Conservation (phyloP, 1,140 invertebrate species). For the Helicoverpa zea region DNA sequence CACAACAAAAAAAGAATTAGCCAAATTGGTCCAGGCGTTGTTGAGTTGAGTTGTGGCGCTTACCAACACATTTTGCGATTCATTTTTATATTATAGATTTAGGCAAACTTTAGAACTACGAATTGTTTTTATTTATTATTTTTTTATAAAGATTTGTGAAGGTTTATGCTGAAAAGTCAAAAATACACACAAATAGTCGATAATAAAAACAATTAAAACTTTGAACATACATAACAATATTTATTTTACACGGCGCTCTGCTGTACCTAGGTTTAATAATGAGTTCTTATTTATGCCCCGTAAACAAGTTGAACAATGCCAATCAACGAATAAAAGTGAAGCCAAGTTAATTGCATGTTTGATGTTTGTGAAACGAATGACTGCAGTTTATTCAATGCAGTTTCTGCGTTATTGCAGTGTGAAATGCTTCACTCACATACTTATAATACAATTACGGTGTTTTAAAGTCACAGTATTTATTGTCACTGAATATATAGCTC, state of each 20-base stretch:
- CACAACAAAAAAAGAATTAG: too few relatives aligned
- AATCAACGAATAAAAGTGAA: slow-evolving; percentile 31
- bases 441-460: not conserved
- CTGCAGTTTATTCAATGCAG: slow-evolving; percentile 27
- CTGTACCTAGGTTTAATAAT: slow-evolving; percentile 3
- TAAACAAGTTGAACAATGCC: slow-evolving; percentile 29
- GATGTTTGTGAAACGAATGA: slow-evolving; percentile 25
- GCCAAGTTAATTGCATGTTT: slow-evolving; percentile 28
- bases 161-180: too few relatives aligned
- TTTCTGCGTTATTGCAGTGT: slow-evolving; percentile 9
- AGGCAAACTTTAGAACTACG: not conserved
- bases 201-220: too few relatives aligned
- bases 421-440: not conserved
- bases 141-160: too few relatives aligned
- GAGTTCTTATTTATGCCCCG: slow-evolving; percentile 14
- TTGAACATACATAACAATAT: too few relatives aligned
- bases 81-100: not conserved
- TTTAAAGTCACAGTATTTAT: too few relatives aligned
- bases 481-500: too few relatives aligned
- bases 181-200: too few relatives aligned
- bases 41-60: too few relatives aligned
- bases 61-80: too few relatives aligned
- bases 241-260: not conserved
- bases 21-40: too few relatives aligned
- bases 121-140: too few relatives aligned